Evolutionary conservation across 2,888 invertebrate species (phyloP).

Genomic region (Agonopterix alstromeriana): DNA sequence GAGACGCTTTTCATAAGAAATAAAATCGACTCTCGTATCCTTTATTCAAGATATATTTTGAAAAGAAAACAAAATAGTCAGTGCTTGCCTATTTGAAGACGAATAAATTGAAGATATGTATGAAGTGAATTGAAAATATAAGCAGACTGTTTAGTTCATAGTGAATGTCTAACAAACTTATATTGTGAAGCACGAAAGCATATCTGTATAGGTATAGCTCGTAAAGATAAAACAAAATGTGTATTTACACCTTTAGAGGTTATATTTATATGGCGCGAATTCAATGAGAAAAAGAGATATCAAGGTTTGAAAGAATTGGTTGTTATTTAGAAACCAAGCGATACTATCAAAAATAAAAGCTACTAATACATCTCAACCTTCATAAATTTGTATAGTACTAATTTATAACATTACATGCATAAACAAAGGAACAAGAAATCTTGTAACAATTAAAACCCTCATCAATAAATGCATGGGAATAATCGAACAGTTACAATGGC

Average conservation of each 20-base stretch:
- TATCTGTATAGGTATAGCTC: background rate
- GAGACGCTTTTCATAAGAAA: slow-evolving; percentile 14
- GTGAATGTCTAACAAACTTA: background rate
- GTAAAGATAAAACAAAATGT: background rate
- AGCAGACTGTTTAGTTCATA: background rate
- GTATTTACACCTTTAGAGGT: too few species aligned
- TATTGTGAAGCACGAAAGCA: background rate
- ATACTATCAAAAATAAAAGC: too few species aligned
- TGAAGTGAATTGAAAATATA: background rate
- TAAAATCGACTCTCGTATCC: slow-evolving; percentile 30
- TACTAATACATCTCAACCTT: too few species aligned
- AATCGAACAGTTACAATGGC: slow-evolving; percentile 14
- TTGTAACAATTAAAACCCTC: slow-evolving; percentile 6
- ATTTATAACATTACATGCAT: background rate
- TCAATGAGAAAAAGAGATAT: too few species aligned
- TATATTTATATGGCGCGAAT: too few species aligned
- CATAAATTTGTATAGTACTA: background rate
- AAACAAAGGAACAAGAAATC: slow-evolving; percentile 13
- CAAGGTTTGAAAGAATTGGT: too few species aligned
- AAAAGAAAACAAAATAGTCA: slow-evolving; percentile 18
- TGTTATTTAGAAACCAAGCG: too few species aligned
- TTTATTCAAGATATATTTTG: slow-evolving; percentile 16
- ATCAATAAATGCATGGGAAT: slow-evolving; percentile 20
- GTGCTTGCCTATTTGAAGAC: background rate
- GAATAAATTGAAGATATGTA: background rate